Conservation (phyloP, 2,113 vertebrate genomes). For the Hyperopisus bebe region DNA sequence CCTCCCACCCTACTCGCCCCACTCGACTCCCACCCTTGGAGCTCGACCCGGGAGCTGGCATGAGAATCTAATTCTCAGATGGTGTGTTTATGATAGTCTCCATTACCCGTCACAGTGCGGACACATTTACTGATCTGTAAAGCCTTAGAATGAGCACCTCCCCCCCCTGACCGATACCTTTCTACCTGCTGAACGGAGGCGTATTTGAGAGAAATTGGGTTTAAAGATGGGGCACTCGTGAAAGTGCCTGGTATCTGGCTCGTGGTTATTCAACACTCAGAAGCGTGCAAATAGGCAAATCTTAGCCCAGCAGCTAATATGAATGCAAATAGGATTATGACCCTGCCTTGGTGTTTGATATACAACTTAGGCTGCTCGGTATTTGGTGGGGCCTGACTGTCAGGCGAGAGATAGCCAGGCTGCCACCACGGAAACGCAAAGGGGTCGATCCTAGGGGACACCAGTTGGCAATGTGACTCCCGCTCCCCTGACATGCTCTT, state of each 20-base stretch:
- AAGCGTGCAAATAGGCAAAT: slow-evolving; percentile 84
- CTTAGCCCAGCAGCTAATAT: slow-evolving; percentile 79
- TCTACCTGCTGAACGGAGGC: slow-evolving; percentile 69
- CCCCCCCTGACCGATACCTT: slow-evolving; percentile 44
- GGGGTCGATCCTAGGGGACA: slow-evolving; percentile 48
- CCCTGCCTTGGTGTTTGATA: slow-evolving; percentile 76
- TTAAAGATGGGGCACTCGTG: slow-evolving; percentile 80
- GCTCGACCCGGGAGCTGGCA: slow-evolving; percentile 66
- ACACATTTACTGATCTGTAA: slow-evolving; percentile 83
- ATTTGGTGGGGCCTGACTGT: slow-evolving; percentile 58
- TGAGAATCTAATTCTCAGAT: slow-evolving; percentile 78
- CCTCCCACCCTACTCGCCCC: background rate
- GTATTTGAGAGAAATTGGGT: slow-evolving; percentile 75
- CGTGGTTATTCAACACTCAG: slow-evolving; percentile 72
- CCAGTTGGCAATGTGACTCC: slow-evolving; percentile 20
- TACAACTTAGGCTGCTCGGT: slow-evolving; percentile 76
- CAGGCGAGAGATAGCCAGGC: slow-evolving; percentile 36
- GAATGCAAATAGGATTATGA: slow-evolving; percentile 95
- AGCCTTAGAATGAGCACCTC: slow-evolving; percentile 71
- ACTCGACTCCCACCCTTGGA: slow-evolving; percentile 47
- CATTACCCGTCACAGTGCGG: slow-evolving; percentile 64
- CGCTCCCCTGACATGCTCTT: slow-evolving; percentile 15
- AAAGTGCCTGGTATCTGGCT: slow-evolving; percentile 76
- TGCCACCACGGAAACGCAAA: slow-evolving; percentile 44
- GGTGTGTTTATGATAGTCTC: slow-evolving; percentile 47